Evolutionary conservation across 2,888 invertebrate species (phyloP), one percentile per base, ranked within the genome.

Genomic region (Bellardia bayeri): DNA sequence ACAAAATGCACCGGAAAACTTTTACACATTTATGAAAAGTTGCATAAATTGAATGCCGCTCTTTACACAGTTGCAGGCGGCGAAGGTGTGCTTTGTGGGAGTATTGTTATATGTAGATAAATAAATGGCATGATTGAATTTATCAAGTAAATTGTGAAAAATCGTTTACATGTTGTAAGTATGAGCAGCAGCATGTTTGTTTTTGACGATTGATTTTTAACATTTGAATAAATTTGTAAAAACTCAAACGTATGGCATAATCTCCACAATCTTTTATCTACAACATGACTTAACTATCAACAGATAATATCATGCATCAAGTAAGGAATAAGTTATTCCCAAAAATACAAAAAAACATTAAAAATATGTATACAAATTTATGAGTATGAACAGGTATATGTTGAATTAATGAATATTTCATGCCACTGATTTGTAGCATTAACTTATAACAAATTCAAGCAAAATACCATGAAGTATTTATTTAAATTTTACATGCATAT

Each of bases 391-490:
- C 71, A 83, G 78, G 89, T 89, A 89, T 89, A 88, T 89, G 88
- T 90, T 89, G 88, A 90, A 89, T 89, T 89, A 89, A 90, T 90
- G 90, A 90, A 91, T 91, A 90, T 90, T 90, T 90, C 90, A 90
- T 90, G 85, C 85, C 89, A 89, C 89, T 89, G 89, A 90, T 90
- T 90, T 90, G 89, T 75, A 42, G 74, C 61, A 83, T 80, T 69
- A 75, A 80, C 64, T 72, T 68, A n/a, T 9, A 49, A 75, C 74
- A 86, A 75, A 75, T 74, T 79, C 13, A 30, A 37, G 49, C 49
- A 58, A 45, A 75, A 16, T 23, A 66, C 23, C 49, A n/a, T 37
- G 30, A 3, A 40, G 37, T 49, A 30, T 23, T 49, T 75, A 49
- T 54, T 56, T 56, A 16, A 14, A 68, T 49, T 75, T 56, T 13